Evolutionary conservation across 2,888 invertebrate genomes (phyloP).

Genomic region (Agrilus mali): DNA sequence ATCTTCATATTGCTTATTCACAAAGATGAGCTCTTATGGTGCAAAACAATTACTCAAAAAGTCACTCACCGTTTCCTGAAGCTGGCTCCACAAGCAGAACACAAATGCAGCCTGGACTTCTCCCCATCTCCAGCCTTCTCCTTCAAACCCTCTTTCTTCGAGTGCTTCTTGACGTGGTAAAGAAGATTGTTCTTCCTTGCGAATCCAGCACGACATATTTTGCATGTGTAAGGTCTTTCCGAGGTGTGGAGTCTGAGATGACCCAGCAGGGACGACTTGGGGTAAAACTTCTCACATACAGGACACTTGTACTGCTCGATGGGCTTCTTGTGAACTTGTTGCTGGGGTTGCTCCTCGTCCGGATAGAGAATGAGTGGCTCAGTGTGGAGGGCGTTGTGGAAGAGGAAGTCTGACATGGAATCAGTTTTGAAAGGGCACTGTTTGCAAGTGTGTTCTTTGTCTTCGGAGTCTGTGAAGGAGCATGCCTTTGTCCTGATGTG

Average conservation of each 20-base stretch:
- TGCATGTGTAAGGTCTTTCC: conserved; percentile 58
- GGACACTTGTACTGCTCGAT: conserved; percentile 50
- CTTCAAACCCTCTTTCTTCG: conserved; percentile 16
- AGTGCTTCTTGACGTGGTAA: conserved; percentile 47
- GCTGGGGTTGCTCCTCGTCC: conserved; percentile 25
- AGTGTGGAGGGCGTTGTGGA: conserved; percentile 57
- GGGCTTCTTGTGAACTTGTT: conserved; percentile 20
- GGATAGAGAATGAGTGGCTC: conserved; percentile 31
- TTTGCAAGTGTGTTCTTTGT: conserved; percentile 35
- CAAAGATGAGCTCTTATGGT: background rate
- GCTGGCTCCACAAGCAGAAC: conserved; percentile 36
- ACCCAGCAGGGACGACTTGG: conserved; percentile 51
- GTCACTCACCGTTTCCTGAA: conserved; percentile 39
- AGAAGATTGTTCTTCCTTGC: conserved; percentile 51
- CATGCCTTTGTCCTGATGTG: conserved; percentile 54
- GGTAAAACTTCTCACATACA: conserved; percentile 50
- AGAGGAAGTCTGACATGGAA: conserved; percentile 58
- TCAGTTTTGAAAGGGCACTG: conserved; percentile 49
- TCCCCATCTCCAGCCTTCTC: conserved; percentile 7
- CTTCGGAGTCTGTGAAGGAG: conserved; percentile 26
- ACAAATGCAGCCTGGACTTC: conserved; percentile 26
- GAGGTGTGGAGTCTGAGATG: conserved; percentile 64
- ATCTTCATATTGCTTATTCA: background rate
- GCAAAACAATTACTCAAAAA: conserved; percentile 2
- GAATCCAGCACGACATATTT: conserved; percentile 50